A percentile compares a stretch with the other conserved stretches of the same genome.
phyloP scores from a whole-genome alignment of 1,140 invertebrate species.

The Caenorhabditis brenneri region DNA sequence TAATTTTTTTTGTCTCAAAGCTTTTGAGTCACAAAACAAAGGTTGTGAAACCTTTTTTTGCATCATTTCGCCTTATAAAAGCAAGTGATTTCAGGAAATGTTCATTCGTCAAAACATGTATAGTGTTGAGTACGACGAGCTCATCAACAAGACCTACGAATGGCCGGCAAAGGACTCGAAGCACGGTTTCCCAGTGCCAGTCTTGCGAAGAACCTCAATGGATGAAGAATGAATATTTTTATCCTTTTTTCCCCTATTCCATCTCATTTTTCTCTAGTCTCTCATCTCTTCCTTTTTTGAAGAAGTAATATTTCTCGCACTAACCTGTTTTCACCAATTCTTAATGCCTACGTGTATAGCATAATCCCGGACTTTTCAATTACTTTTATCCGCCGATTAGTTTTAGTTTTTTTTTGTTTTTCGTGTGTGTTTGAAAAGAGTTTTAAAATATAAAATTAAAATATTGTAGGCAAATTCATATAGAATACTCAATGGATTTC shows the following conservation, averaged over 20 bases:
- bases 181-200: conserved; percentile 67
- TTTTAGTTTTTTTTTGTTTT: no score
- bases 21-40: no score
- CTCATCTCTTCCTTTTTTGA: neutral
- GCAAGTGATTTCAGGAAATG: conserved; percentile 64
- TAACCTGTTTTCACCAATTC: neutral
- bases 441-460: no score
- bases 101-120: conserved; percentile 74
- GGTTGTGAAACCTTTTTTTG: no score
- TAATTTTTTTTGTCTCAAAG: no score
- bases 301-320: neutral
- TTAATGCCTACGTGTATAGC: conserved; percentile 29
- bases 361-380: conserved; percentile 35
- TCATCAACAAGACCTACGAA: conserved; percentile 73
- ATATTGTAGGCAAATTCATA: no score
- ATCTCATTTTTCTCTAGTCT: conserved; percentile 26
- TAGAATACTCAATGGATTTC: no score
- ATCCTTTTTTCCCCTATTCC: neutral
- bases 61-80: no score
- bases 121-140: conserved; percentile 74
- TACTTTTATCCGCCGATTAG: no score
- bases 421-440: no score
- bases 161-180: conserved; percentile 72
- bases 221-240: conserved; percentile 48
- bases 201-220: conserved; percentile 49